Evolutionary conservation across 1,140 invertebrate genomes (phyloP).

Genomic region (Drosophila arawakana): DNA sequence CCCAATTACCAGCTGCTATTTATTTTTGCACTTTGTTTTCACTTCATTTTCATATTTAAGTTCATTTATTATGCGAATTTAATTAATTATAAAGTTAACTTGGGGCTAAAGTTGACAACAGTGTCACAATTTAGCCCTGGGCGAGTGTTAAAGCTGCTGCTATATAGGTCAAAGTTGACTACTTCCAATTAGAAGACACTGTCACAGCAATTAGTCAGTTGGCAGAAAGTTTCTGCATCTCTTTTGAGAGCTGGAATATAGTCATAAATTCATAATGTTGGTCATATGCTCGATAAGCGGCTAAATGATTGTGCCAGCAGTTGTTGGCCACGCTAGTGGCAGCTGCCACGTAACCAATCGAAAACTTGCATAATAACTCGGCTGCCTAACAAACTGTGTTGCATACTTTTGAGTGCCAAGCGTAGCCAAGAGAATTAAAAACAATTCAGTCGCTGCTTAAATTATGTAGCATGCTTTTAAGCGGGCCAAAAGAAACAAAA

Average conservation of each 20-base stretch:
- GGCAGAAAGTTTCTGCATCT: not conserved
- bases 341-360: conserved; percentile 24
- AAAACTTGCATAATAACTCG: conserved; percentile 44
- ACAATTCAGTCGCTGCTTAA: conserved; percentile 65
- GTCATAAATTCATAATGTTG: conserved; percentile 54
- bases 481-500: conserved; percentile 39
- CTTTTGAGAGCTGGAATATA: not conserved
- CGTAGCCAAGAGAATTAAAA: conserved; percentile 53
- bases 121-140: conserved; percentile 42
- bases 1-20: conserved; percentile 22
- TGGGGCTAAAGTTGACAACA: conserved; percentile 66
- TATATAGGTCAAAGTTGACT: conserved; percentile 47
- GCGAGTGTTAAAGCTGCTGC: not conserved
- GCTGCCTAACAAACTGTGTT: conserved; percentile 15
- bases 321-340: not conserved
- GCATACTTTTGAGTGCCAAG: conserved; percentile 50
- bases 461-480: conserved; percentile 82
- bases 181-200: conserved; percentile 56
- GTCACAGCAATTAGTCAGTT: conserved; percentile 39
- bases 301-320: conserved; percentile 33
- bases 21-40: conserved; percentile 46
- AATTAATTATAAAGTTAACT: conserved; percentile 77
- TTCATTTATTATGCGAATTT: conserved; percentile 80
- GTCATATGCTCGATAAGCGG: conserved; percentile 45
- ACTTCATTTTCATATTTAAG: conserved; percentile 80